phyloP scores from a whole-genome alignment of 2,888 invertebrate species.

The Endomychus coccineus region DNA sequence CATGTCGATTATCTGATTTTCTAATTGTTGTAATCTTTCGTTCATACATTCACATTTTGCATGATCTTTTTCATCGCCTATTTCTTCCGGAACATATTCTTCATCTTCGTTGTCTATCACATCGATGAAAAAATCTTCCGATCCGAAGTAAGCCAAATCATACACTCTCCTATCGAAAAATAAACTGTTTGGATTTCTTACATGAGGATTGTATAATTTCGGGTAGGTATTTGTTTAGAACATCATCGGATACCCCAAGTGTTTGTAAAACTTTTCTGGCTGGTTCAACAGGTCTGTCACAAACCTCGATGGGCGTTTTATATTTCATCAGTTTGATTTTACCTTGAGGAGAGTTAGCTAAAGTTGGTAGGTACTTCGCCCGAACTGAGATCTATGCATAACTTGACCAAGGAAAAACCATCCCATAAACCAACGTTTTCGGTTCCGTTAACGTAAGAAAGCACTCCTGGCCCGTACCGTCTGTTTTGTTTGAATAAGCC shows the following conservation, averaged over 20 bases:
- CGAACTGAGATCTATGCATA: slow-evolving; percentile 24
- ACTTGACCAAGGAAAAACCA: slow-evolving; percentile 39
- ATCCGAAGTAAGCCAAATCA: slow-evolving; percentile 28
- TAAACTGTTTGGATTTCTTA: slow-evolving; percentile 31
- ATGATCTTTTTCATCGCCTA: too few species aligned
- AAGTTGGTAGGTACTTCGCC: slow-evolving; percentile 30
- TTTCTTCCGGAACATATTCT: too few species aligned
- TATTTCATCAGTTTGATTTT: slow-evolving; percentile 33
- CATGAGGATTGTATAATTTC: slow-evolving; percentile 31
- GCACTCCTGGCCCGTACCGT: slow-evolving; percentile 53
- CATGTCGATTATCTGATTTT: slow-evolving; percentile 14
- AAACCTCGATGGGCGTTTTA: slow-evolving; percentile 33
- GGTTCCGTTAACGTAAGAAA: slow-evolving; percentile 40
- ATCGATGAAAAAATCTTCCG: slow-evolving; percentile 32
- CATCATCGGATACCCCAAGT: slow-evolving; percentile 23
- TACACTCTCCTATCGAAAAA: slow-evolving; percentile 35
- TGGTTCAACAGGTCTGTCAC: slow-evolving; percentile 17
- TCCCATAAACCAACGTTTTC: slow-evolving; percentile 54
- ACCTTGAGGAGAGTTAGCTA: slow-evolving; percentile 29
- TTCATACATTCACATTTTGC: slow-evolving; percentile 3
- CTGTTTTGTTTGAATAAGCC: slow-evolving; percentile 48
- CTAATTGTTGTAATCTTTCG: slow-evolving; percentile 13
- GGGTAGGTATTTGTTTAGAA: slow-evolving; percentile 21
- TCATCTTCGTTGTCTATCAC: slow-evolving; percentile 20
- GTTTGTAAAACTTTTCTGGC: slow-evolving; percentile 25